Percentiles rank a stretch among this genome's conserved stretches.
Conservation (phyloP, 2,888 invertebrate genomes). For the Pollenia angustigena region DNA sequence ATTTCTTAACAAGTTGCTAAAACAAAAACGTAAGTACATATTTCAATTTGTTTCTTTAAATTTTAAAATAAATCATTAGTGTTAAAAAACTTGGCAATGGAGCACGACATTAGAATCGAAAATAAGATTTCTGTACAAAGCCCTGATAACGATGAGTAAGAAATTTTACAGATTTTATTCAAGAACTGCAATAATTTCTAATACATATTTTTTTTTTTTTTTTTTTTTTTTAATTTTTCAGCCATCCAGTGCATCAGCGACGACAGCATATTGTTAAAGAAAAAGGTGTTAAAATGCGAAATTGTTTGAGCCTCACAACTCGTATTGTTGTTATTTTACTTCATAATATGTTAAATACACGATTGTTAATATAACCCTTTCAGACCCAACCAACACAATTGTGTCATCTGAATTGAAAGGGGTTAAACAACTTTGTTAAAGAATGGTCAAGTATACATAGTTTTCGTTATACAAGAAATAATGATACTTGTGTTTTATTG, state of each 20-base stretch:
- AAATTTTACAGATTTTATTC: constrained; percentile 6
- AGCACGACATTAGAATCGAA: constrained; percentile 46
- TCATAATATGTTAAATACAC: constrained; percentile 59
- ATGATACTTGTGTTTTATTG: too few species aligned
- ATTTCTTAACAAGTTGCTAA: constrained; percentile 43
- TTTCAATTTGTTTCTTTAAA: neutral
- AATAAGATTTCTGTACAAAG: constrained; percentile 52
- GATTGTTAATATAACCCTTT: constrained; percentile 41
- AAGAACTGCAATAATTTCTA: neutral
- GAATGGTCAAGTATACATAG: too few species aligned
- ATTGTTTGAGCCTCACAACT: constrained; percentile 35
- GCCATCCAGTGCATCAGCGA: neutral
- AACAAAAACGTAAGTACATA: constrained; percentile 14
- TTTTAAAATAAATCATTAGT: constrained; percentile 35
- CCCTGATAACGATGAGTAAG: constrained; percentile 41
- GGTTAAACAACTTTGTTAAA: too few species aligned
- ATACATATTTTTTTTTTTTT: neutral
- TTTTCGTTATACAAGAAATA: too few species aligned
- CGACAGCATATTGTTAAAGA: neutral
- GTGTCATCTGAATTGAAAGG: too few species aligned
- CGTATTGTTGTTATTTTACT: constrained; percentile 41
- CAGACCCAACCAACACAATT: too few species aligned
- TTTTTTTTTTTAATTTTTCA: constrained; percentile 30
- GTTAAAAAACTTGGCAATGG: constrained; percentile 45
- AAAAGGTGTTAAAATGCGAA: neutral